These are phyloP conservation scores for Ciconia nigra DNA, from an alignment of 2,797 vertebrate genomes.

Conservation along the genomic window DNA sequence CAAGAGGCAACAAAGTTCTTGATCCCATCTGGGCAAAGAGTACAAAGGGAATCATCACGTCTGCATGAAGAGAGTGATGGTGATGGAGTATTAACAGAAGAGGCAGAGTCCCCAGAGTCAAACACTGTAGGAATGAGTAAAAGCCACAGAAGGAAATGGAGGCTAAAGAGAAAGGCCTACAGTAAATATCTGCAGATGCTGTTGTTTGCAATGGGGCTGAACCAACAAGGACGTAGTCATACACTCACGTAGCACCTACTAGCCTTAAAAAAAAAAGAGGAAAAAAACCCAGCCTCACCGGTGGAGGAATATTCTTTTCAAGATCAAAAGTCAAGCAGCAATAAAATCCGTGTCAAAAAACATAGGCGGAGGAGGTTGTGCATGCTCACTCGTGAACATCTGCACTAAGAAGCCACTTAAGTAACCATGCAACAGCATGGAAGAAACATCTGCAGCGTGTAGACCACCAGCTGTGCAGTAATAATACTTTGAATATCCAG, in stretches of 20 bases:
- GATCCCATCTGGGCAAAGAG: conserved; percentile 48
- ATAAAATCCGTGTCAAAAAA: conserved; percentile 43
- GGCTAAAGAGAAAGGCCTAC: conserved; percentile 50
- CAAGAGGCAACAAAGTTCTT: conserved; percentile 1
- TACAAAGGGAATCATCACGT: conserved; percentile 47
- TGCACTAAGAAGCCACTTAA: conserved; percentile 58
- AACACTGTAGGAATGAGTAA: conserved; percentile 19
- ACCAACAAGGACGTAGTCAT: conserved; percentile 31
- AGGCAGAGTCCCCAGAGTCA: conserved; percentile 7
- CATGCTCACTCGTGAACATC: conserved; percentile 55
- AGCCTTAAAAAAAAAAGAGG: conserved; percentile 31
- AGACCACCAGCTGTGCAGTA: conserved; percentile 69
- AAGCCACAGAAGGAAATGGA: conserved; percentile 53
- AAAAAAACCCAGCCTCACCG: not conserved
- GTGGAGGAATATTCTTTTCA: conserved; percentile 23
- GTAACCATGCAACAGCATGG: conserved; percentile 59
- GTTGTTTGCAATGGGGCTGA: not conserved
- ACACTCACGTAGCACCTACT: conserved; percentile 23
- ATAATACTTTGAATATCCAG: conserved; percentile 57
- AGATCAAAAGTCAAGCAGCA: conserved; percentile 68
- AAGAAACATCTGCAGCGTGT: conserved; percentile 64
- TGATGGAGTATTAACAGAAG: conserved; percentile 44
- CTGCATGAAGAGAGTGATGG: conserved; percentile 29
- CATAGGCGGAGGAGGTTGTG: conserved; percentile 23
- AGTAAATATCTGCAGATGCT: conserved; percentile 64